Base-by-base conservation (phyloP, 2,888 invertebrate species). In the Tenthredo livida region DNA sequence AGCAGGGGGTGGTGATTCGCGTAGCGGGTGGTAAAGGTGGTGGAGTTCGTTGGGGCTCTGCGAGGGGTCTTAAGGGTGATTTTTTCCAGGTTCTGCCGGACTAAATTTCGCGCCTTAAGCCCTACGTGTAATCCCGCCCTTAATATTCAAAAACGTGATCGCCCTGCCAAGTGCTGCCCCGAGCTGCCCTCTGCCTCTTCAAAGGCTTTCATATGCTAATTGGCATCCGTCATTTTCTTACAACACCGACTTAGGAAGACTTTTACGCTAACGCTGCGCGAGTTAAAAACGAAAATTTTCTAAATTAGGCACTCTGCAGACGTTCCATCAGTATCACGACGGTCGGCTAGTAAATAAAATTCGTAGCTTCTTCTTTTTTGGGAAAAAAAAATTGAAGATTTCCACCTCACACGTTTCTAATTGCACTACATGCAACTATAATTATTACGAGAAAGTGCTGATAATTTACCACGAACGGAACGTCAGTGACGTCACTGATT, bases 101-200 rank as follows among this genome's bases (percentile, higher is more conserved):
- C 93, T 91, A 91, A 93, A 93, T 93, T 93, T 92, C 89, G 91
- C 91, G 92, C 90, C 91, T 91, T 93, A 93, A 93, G 93, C 93
- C 91, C 90, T 90, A 88, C 89, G 91, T 90, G 93, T 93, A 93
- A 93, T 93, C 93, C 93, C 91, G 89, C 90, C 92, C 92, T 93
- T 93, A 93, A 93, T 93, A 93, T 93, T 93, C 93, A 93, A 93
- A 93, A 93, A 93, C 93, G 93, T 93, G 93, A 93, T 93, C 93
- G 93, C 90, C 92, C 90, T 93, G 91, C 92, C 91, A 93, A 93
- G 90, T 86, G 86, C 86, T 89, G 89, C 82, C 87, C 84, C 87
- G 73, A 88, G 89, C 89, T 82, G 87, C 85, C 88, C 87, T 84
- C 86, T 85, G 87, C 89, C 86, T 80, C 82, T 73, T 25, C 70